Evolutionary conservation across 2,797 vertebrate species (phyloP), one percentile per base, ranked within the genome.

Genomic region (Nannoperca australis): DNA sequence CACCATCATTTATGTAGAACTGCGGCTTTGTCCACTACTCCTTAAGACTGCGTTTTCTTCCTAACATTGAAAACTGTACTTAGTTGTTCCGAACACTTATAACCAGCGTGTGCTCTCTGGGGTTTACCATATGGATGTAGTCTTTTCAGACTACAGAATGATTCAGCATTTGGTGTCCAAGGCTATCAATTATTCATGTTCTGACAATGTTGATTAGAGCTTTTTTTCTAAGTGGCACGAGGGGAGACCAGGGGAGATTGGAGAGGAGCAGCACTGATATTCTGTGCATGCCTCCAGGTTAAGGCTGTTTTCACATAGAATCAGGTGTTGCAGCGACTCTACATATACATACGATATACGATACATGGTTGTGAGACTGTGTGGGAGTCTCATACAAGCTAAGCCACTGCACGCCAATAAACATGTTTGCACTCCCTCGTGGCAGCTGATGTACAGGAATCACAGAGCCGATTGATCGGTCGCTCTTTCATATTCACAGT

Each of bases 271-370:
- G 9, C 40, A 36, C 1, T 24, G 45, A 24, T 73, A 76, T 50
- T 76, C 14, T 24, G 51, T 20, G 51, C 79, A 68, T 78, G 53
- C 65, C 55, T 69, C 62, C 3, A 58, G 11, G 14, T 73, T 54
- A 30, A 27, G 24, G 24, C 24, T 27, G 24, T 27, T 27, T 27
- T 27, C 24, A 27, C 24, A 27, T 27, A 27, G 24, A 27, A 27
- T 27, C 24, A 27, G 24, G 24, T 27, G 24, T 27, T 27, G 24
- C 24, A 27, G 24, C 24, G 2, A 27, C 24, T 27, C 24, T 27
- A 27, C 24, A 27, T 27, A 27, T n/a, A 27, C 24, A 27, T 27
- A 27, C 24, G 24, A 27, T 27, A 27, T 27, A 27, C 24, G 24
- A 27, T 27, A 27, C 24, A 27, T 27, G 24, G 24, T 27, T 27